Conservation (phyloP, 2,888 invertebrate genomes). For the Watsonalla binaria region DNA sequence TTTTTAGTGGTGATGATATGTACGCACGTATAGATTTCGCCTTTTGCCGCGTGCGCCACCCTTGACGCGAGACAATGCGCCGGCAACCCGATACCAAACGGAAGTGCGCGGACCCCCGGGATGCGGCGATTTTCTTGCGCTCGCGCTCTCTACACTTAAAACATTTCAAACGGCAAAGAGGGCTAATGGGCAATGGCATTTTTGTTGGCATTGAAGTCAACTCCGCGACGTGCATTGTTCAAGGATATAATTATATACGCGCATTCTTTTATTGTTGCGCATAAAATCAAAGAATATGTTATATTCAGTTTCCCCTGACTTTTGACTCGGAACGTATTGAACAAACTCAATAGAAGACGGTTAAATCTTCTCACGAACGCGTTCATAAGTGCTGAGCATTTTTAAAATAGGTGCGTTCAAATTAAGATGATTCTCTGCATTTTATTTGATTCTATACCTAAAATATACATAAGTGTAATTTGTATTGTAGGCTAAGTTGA, state of each 20-base stretch:
- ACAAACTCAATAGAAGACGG: conserved; percentile 64
- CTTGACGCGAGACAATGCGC: conserved; percentile 59
- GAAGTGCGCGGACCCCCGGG: conserved; percentile 71
- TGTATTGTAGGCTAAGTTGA: too few relatives aligned
- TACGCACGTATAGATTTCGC: not conserved
- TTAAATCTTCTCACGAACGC: conserved; percentile 75
- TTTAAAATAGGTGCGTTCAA: conserved; percentile 8
- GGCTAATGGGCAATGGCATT: conserved; percentile 57
- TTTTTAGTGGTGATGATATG: too few relatives aligned
- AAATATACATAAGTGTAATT: too few relatives aligned
- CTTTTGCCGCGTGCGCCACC: conserved; percentile 42
- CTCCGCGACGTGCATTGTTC: conserved; percentile 65
- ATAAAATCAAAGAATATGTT: conserved; percentile 75
- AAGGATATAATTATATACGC: conserved; percentile 71
- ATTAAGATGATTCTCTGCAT: too few relatives aligned
- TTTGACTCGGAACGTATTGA: conserved; percentile 68
- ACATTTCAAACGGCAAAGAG: conserved; percentile 45
- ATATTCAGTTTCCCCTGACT: conserved; percentile 69
- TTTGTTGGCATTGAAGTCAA: conserved; percentile 70
- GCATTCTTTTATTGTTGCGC: conserved; percentile 65
- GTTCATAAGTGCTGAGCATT: conserved; percentile 29
- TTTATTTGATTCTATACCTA: too few relatives aligned
- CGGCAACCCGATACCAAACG: conserved; percentile 69
- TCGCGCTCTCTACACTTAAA: conserved; percentile 50
- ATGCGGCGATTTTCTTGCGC: conserved; percentile 71